Evolutionary conservation across 2,797 vertebrate species (phyloP).

Genomic region (Cirrhinus mrigala): DNA sequence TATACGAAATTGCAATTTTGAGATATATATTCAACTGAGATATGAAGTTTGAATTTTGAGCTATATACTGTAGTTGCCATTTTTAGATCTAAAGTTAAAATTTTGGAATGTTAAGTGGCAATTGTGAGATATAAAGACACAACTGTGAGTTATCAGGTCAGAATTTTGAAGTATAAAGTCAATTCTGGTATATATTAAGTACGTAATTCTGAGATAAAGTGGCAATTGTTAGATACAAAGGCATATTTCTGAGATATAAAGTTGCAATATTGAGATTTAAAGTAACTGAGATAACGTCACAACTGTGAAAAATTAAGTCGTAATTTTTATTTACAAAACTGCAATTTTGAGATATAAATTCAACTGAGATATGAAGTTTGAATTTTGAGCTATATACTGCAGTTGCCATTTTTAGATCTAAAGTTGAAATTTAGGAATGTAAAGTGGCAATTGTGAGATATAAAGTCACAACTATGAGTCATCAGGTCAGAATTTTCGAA

Average conservation of each 20-base stretch:
- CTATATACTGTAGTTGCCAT: not conserved
- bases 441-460: not conserved
- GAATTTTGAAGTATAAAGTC: not conserved
- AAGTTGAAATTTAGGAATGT: not conserved
- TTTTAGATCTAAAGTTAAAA: not conserved
- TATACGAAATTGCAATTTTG: not conserved
- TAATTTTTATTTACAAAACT: not conserved
- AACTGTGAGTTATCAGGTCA: not conserved
- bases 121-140: not conserved
- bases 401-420: too few species aligned
- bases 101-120: not conserved
- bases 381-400: not conserved
- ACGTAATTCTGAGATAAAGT: not conserved
- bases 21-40: not conserved
- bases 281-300: not conserved
- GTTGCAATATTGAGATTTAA: not conserved
- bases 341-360: not conserved
- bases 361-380: not conserved
- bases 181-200: too few species aligned
- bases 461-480: not conserved
- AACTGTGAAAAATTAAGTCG: not conserved
- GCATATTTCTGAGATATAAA: not conserved
- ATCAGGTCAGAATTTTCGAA: not conserved
- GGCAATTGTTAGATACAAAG: not conserved
- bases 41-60: not conserved